A percentile compares a stretch with the other conserved stretches of the same genome.
phyloP scores from a whole-genome alignment of 2,888 invertebrate genomes.

The Chalcosyrphus nemorum region DNA sequence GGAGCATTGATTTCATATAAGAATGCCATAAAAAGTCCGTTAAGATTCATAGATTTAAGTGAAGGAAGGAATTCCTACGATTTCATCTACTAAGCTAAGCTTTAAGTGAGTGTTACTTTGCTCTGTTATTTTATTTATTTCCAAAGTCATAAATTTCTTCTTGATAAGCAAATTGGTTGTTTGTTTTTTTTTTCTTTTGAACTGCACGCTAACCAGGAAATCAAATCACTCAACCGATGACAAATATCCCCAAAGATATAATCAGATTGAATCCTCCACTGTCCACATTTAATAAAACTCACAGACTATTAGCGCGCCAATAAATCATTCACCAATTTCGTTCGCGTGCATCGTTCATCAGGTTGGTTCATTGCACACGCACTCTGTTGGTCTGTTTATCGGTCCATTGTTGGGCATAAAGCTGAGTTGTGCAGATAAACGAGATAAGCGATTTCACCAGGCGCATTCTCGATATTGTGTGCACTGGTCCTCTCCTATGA shows the following conservation, averaged over 20 bases:
- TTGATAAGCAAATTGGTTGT: neutral
- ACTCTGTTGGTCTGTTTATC: constrained; percentile 56
- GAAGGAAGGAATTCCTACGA: neutral
- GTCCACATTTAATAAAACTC: constrained; percentile 40
- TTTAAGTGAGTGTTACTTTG: constrained; percentile 16
- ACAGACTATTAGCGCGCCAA: constrained; percentile 45
- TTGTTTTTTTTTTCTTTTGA: neutral
- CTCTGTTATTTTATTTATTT: constrained; percentile 52
- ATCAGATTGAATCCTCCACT: constrained; percentile 35
- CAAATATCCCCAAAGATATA: constrained; percentile 61
- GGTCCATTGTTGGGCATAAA: constrained; percentile 58
- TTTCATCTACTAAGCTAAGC: constrained; percentile 14
- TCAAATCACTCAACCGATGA: constrained; percentile 33
- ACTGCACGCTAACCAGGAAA: constrained; percentile 13
- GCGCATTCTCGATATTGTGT: constrained; percentile 22
- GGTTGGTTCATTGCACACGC: constrained; percentile 63
- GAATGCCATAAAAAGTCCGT: constrained; percentile 26
- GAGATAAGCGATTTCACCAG: constrained; percentile 46
- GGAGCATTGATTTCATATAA: constrained; percentile 5
- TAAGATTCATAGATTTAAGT: constrained; percentile 22
- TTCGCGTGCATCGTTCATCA: constrained; percentile 63
- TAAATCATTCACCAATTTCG: constrained; percentile 66
- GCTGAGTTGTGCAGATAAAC: constrained; percentile 34
- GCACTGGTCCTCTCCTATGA: constrained; percentile 17
- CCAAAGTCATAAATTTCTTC: too few species aligned